Percentiles rank a stretch among this genome's conserved stretches.
These are phyloP conservation scores for Limosa lapponica DNA, from an alignment of 2,797 vertebrate species.

Conservation along the genomic window DNA sequence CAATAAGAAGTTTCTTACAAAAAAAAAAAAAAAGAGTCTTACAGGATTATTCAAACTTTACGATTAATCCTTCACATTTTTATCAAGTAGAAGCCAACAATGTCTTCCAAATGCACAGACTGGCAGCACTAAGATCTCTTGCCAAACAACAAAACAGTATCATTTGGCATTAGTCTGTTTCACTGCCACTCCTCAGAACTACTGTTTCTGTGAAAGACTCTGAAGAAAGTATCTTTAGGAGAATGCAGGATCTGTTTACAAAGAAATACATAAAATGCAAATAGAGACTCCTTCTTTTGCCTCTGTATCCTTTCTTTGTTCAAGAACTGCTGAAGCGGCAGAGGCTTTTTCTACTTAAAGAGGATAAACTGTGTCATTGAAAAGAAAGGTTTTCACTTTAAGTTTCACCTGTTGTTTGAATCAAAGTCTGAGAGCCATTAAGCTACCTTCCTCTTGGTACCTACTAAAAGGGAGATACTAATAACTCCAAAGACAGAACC, in stretches of 20 bases:
- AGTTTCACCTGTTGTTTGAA: not conserved
- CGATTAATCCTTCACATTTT: not conserved
- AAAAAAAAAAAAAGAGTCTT: not conserved
- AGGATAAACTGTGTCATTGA: not conserved
- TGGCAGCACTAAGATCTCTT: not conserved
- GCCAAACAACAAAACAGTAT: not conserved
- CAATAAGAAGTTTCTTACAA: not conserved
- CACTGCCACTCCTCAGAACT: not conserved
- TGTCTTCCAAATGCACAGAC: not conserved
- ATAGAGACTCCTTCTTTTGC: not conserved
- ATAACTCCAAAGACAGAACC: not conserved
- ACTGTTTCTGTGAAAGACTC: not conserved
- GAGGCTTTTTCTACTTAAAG: not conserved
- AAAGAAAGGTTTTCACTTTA: not conserved
- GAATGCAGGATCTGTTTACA: not conserved
- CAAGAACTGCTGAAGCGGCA: not conserved
- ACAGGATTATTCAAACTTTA: not conserved
- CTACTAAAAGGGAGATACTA: not conserved
- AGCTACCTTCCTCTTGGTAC: not conserved
- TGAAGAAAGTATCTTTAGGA: not conserved
- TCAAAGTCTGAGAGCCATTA: not conserved
- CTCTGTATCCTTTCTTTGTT: not conserved
- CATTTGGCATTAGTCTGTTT: not conserved
- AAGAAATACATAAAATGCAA: not conserved
- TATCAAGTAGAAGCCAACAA: not conserved